These are phyloP conservation scores for Drosophila sordidula DNA, from an alignment of 2,888 invertebrate genomes.

Conservation along the genomic window DNA sequence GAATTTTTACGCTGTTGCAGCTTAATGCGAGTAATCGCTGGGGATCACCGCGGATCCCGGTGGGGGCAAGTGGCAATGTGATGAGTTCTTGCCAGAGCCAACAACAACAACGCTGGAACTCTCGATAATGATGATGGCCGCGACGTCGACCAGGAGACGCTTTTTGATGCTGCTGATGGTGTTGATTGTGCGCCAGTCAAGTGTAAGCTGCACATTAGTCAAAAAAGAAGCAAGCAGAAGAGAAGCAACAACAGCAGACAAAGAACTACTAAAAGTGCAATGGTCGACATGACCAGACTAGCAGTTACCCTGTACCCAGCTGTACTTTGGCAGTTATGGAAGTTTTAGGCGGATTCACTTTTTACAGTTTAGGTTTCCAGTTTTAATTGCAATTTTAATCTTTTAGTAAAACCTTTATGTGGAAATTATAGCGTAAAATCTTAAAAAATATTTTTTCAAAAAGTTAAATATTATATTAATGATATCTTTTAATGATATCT, in stretches of 20 bases:
- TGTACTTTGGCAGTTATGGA: too few relatives aligned
- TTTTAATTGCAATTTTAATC: too few relatives aligned
- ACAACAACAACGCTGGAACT: conserved; percentile 15
- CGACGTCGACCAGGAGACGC: conserved; percentile 27
- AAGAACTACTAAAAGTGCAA: background rate
- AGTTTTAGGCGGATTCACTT: too few relatives aligned
- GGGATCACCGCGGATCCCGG: conserved; percentile 33
- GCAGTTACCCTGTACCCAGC: background rate
- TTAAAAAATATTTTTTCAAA: background rate
- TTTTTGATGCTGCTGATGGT: conserved; percentile 62
- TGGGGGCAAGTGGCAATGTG: conserved; percentile 59
- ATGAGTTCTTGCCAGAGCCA: conserved; percentile 59
- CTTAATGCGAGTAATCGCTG: conserved; percentile 71
- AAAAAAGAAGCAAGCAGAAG: conserved; percentile 53
- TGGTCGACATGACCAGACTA: background rate
- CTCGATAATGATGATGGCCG: conserved; percentile 56
- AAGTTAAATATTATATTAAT: background rate
- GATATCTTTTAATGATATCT: too few relatives aligned
- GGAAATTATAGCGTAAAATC: too few relatives aligned
- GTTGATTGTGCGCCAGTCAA: conserved; percentile 81
- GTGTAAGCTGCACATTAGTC: conserved; percentile 81
- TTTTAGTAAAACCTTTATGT: background rate
- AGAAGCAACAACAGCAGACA: background rate
- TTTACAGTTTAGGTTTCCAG: too few relatives aligned
- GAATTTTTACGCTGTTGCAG: conserved; percentile 72